Conservation (phyloP, 2,113 vertebrate genomes). For the Oncorhynchus gorbuscha region DNA sequence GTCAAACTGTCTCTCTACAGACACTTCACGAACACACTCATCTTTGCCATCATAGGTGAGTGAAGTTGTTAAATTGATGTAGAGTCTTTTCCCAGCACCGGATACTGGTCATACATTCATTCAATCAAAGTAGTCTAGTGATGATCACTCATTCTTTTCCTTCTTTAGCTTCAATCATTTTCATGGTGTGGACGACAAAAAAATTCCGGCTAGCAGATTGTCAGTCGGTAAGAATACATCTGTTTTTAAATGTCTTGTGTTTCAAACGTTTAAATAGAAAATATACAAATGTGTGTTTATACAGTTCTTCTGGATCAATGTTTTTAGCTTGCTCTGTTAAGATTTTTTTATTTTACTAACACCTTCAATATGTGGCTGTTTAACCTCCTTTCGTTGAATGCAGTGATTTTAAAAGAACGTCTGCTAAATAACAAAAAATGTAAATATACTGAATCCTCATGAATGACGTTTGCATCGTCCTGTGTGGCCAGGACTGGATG, state of each 20-base stretch:
- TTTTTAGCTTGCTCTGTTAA: too few species aligned
- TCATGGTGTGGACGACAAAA: constrained; percentile 84
- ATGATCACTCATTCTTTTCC: constrained; percentile 9
- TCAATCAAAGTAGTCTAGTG: not conserved
- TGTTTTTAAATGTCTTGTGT: not conserved
- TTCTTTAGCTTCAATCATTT: constrained; percentile 82
- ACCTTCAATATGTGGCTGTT: too few species aligned
- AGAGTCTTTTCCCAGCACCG: too few species aligned
- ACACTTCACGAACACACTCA: constrained; percentile 87
- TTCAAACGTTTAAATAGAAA: not conserved
- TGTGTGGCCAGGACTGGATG: constrained; percentile 79
- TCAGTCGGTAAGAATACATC: constrained; percentile 80
- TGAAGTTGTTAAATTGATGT: not conserved
- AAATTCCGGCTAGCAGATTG: constrained; percentile 82
- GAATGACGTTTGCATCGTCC: not conserved
- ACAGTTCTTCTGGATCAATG: too few species aligned
- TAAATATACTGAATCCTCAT: too few species aligned
- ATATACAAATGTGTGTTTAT: not conserved
- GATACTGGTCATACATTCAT: not conserved
- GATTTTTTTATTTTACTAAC: too few species aligned
- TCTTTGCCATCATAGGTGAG: constrained; percentile 86
- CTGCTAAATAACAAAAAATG: too few species aligned
- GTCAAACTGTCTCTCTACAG: constrained; percentile 88
- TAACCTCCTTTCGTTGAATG: too few species aligned
- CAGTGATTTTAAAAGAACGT: too few species aligned